Conservation (phyloP, 2,888 invertebrate genomes). For the Lomographa bimaculata region DNA sequence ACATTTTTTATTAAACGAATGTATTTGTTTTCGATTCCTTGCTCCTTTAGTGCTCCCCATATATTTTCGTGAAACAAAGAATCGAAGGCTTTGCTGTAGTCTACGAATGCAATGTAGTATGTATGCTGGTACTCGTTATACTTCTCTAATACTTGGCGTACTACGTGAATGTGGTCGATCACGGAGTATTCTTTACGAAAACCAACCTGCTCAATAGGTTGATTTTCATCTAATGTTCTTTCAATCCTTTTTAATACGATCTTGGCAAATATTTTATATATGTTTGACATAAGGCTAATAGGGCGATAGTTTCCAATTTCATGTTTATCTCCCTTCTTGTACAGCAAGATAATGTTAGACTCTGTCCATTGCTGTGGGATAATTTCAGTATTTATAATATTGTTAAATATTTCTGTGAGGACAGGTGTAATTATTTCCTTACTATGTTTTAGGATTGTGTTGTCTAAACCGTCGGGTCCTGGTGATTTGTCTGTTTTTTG, state of each 20-base stretch:
- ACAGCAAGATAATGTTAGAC: no score
- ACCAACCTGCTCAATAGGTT: no score
- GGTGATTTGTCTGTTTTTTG: conserved; percentile 28
- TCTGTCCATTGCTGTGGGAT: conserved; percentile 34
- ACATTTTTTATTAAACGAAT: no score
- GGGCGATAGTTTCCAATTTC: no score
- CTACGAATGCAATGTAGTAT: conserved; percentile 27
- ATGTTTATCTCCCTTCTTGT: no score
- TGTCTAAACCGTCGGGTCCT: no score
- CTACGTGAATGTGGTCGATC: no score
- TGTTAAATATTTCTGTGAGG: conserved; percentile 32
- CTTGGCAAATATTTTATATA: conserved; percentile 31
- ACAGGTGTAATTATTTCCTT: conserved; percentile 14
- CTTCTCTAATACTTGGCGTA: conserved; percentile 22
- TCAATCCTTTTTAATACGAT: conserved; percentile 28
- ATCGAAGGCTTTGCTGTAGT: conserved; percentile 34
- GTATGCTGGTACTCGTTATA: conserved; percentile 18
- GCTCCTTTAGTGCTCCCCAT: conserved; percentile 23
- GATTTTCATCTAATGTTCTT: conserved; percentile 28
- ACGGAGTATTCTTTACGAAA: no score
- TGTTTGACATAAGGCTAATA: no score
- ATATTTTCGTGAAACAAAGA: conserved; percentile 26
- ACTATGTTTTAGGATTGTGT: conserved; percentile 24
- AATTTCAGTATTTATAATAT: conserved; percentile 29
- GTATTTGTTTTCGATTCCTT: conserved; percentile 31